Base-by-base conservation (phyloP, 2,113 vertebrate genomes). In the Callionymus lyra region DNA sequence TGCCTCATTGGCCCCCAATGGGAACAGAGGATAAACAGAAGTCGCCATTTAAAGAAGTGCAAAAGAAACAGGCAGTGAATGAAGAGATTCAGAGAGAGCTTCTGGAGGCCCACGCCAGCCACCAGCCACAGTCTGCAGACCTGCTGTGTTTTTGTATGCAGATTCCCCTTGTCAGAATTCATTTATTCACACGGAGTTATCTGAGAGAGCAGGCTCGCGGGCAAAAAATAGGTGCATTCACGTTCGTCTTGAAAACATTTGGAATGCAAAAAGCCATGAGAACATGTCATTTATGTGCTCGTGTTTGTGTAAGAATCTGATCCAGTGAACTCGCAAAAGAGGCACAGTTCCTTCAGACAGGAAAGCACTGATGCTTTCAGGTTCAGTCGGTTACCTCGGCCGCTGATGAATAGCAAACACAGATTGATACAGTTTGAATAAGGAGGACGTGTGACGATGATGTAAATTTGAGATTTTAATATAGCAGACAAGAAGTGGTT, bases 111-210 rank as follows among this genome's bases (percentile, higher is more conserved):
- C 72, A 65, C 52, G 32, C 53, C 64, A 41, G 47, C n/a, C 42
- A 45, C 56, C 44, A 39, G 59, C 44, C 57, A 32, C 67, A 54
- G 52, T 67, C 68, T 77, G 46, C 18, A 36, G 62, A 57, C 74
- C 65, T 31, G 65, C 76, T 71, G 72, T 72, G 76, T 82, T 82
- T 76, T 76, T 81, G 68, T 77, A 83, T 81, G 80, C 80, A 76
- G 73, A 82, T 80, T 68, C 65, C 67, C 59, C 73, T 82, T 76
- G 76, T 83, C 81, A 77, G 68, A 73, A 81, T 81, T 71, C 75
- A 83, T 82, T 72, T 76, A 80, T 80, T 79, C 66, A 70, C 34
- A 57, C 47, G 41, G 53, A 64, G 72, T 76, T 77, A 78, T 75
- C 67, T 44, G 65, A 74, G 72, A 68, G 63, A 18, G 62, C 49